These are phyloP conservation scores for Alcis repandata DNA, from an alignment of 2,888 invertebrate species.

Conservation along the genomic window DNA sequence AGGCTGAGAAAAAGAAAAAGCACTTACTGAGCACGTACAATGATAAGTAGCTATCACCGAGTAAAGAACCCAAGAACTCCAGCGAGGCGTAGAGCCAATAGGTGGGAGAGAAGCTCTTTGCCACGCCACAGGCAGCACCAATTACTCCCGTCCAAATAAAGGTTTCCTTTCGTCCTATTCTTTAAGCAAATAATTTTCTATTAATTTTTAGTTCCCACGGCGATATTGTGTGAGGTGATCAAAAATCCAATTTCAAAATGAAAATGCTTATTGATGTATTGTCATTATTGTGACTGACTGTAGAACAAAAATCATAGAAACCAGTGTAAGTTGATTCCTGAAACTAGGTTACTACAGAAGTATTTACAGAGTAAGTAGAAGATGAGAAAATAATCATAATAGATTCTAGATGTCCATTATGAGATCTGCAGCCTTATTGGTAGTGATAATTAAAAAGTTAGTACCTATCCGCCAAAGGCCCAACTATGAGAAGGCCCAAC, in stretches of 20 bases:
- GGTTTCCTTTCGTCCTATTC: slow-evolving; percentile 70
- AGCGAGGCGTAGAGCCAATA: slow-evolving; percentile 73
- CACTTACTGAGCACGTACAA: slow-evolving; percentile 69
- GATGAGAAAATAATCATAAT: too few species aligned
- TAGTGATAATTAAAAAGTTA: neutral
- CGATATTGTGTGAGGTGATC: neutral
- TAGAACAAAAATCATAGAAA: too few species aligned
- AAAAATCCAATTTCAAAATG: neutral
- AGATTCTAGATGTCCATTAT: neutral
- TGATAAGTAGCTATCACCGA: slow-evolving; percentile 75
- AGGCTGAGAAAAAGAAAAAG: too few species aligned
- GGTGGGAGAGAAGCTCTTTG: slow-evolving; percentile 65
- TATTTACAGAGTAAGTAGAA: too few species aligned
- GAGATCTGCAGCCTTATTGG: neutral
- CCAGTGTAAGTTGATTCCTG: too few species aligned
- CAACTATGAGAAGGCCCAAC: slow-evolving; percentile 88
- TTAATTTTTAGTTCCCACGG: too few species aligned
- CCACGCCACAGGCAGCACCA: slow-evolving; percentile 67
- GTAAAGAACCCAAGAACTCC: slow-evolving; percentile 71
- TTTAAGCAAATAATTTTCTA: slow-evolving; percentile 37
- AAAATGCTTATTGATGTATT: too few species aligned
- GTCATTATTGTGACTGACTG: too few species aligned
- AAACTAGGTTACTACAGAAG: too few species aligned
- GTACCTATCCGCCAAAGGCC: slow-evolving; percentile 89
- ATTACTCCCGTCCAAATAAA: slow-evolving; percentile 66